These are phyloP conservation scores for Microplitis mediator DNA, from an alignment of 1,140 invertebrate species.

Conservation along the genomic window DNA sequence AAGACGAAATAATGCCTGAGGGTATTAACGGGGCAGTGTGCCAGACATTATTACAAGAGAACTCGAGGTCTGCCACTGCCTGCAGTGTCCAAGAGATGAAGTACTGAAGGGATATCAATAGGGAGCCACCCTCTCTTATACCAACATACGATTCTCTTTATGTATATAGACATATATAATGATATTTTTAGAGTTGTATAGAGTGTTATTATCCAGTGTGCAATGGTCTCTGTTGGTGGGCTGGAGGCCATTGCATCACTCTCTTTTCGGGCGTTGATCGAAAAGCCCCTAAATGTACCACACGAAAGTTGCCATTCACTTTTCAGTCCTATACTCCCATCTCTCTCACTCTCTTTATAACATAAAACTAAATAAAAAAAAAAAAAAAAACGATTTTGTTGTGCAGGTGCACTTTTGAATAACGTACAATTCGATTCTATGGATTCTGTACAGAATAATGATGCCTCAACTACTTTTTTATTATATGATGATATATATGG, in stretches of 20 bases:
- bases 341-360: neutral
- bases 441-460: neutral
- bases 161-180: neutral
- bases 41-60: constrained; percentile 58
- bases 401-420: constrained; percentile 17
- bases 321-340: neutral
- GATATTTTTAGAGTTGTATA: neutral
- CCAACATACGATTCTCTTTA: too few relatives aligned
- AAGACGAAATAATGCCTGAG: constrained; percentile 24
- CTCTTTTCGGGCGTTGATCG: constrained; percentile 20
- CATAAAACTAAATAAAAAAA: too few relatives aligned
- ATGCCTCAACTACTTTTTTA: neutral
- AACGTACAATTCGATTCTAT: constrained; percentile 11
- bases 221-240: neutral
- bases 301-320: neutral
- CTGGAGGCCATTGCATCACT: constrained; percentile 8
- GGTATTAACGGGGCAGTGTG: constrained; percentile 49
- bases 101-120: constrained; percentile 22
- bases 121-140: neutral
- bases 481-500: neutral
- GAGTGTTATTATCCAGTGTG: neutral
- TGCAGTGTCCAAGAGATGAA: too few relatives aligned
- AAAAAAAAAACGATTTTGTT: neutral
- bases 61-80: neutral
- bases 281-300: constrained; percentile 1